Evolutionary conservation across 92 coral and sea anemone genomes (phyloP).

Genomic region (Umimayanthus kanabou): DNA sequence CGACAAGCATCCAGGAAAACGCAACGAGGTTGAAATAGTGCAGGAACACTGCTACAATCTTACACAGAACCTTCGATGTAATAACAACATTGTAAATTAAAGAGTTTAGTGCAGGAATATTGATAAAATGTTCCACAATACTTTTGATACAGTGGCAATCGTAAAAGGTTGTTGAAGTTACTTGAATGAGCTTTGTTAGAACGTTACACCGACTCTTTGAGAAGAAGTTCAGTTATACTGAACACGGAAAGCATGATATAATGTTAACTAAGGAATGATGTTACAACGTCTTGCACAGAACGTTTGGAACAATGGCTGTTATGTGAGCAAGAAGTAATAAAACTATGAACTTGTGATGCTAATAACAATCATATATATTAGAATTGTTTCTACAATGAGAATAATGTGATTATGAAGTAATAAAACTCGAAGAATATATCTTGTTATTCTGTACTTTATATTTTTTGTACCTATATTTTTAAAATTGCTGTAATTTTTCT

Average conservation of each 20-base stretch:
- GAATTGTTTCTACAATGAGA: background rate
- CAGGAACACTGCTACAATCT: conserved; percentile 78
- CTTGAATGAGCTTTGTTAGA: too few species aligned
- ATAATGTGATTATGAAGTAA: too few species aligned
- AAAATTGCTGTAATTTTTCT: too few species aligned
- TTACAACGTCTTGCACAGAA: background rate
- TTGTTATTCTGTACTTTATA: too few species aligned
- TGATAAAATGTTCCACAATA: background rate
- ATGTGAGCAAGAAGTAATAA: too few species aligned
- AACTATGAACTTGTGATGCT: too few species aligned
- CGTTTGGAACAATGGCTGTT: background rate
- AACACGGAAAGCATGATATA: too few species aligned
- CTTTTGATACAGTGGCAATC: background rate
- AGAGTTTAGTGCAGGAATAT: background rate
- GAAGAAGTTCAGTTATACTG: too few species aligned
- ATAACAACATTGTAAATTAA: background rate
- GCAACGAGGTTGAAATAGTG: conserved; percentile 92
- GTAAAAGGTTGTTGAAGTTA: background rate
- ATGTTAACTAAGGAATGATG: background rate
- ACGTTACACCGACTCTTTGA: too few species aligned
- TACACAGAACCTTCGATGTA: conserved; percentile 68
- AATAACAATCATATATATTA: too few species aligned
- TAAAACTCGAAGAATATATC: too few species aligned
- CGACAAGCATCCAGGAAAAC: conserved; percentile 95
- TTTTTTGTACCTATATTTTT: too few species aligned